phyloP scores from a whole-genome alignment of 2,113 vertebrate species.

The Sakesphorus luctuosus region DNA sequence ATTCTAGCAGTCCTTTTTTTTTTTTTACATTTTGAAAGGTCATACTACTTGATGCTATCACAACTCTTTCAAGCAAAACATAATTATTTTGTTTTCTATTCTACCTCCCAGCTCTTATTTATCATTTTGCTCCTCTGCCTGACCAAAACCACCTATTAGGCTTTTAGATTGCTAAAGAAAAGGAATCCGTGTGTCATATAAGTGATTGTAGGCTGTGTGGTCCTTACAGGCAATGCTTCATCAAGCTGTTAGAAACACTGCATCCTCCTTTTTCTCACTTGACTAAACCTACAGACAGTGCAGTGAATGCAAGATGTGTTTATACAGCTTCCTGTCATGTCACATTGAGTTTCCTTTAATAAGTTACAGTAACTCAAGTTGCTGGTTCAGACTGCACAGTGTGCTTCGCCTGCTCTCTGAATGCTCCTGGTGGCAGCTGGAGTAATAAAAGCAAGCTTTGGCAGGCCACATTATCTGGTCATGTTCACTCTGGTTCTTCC shows the following conservation, averaged over 20 bases:
- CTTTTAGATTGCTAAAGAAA: background rate
- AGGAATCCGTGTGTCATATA: background rate
- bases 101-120: background rate
- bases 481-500: background rate
- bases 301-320: background rate
- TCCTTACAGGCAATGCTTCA: background rate
- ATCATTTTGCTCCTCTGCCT: background rate
- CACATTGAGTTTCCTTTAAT: background rate
- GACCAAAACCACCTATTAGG: background rate
- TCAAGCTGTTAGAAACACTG: background rate
- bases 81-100: background rate
- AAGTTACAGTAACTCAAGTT: background rate
- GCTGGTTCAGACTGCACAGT: background rate
- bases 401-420: background rate
- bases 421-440: background rate
- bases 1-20: background rate
- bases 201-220: background rate
- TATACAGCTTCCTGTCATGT: background rate
- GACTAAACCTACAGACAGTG: background rate
- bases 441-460: background rate
- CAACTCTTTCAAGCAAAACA: background rate
- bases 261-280: background rate
- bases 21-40: background rate
- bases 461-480: rapidly evolving
- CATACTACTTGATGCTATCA: background rate